These are phyloP conservation scores for Pseudococcus jackbeardsleyi DNA, from an alignment of 2,888 invertebrate species.

Conservation along the genomic window DNA sequence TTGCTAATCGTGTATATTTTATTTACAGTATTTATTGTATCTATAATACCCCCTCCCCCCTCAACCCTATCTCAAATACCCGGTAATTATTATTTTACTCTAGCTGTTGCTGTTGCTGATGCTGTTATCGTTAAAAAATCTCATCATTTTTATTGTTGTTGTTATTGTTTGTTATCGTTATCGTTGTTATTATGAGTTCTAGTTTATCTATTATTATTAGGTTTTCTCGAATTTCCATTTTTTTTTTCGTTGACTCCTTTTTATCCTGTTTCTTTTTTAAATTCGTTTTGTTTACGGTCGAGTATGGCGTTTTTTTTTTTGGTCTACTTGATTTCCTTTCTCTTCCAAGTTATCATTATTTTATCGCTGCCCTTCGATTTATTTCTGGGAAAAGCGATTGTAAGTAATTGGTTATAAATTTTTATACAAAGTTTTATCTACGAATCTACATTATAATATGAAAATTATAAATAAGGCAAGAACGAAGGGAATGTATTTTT, in stretches of 20 bases:
- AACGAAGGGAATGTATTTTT: neutral
- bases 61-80: neutral
- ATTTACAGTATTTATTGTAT: conserved; percentile 3
- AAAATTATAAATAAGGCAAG: neutral
- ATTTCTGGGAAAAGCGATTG: neutral
- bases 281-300: neutral
- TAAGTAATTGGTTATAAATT: neutral
- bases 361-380: neutral
- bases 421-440: neutral
- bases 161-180: conserved; percentile 42
- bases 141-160: conserved; percentile 30
- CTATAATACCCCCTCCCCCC: neutral
- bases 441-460: neutral
- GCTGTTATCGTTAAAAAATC: neutral
- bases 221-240: neutral
- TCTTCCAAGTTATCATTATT: neutral
- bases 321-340: neutral
- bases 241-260: neutral
- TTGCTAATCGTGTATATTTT: neutral
- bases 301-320: neutral
- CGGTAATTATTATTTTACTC: conserved; percentile 11
- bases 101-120: conserved; percentile 7
- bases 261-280: neutral
- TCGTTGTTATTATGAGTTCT: conserved; percentile 21
- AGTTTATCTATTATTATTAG: neutral